These are phyloP conservation scores for Rhopilema esculentum DNA, from an alignment of 30 jellyfish, hydroid and myxozoan genomes.

Conservation along the genomic window DNA sequence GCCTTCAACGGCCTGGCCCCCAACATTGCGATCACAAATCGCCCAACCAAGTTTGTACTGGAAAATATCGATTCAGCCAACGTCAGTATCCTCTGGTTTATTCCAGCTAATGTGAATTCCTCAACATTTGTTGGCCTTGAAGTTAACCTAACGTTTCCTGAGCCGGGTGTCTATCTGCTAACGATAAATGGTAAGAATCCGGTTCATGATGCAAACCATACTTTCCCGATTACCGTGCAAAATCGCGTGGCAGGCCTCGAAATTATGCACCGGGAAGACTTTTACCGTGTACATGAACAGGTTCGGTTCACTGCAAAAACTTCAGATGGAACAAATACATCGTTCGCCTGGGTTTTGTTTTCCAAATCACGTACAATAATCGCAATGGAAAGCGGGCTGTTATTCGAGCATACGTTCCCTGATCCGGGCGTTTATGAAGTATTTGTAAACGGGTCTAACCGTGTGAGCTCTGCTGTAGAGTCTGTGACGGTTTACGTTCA, in stretches of 20 bases:
- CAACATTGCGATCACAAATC: conserved; percentile 19
- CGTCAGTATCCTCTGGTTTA: conserved; percentile 11
- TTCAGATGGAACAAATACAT: conserved; percentile 43
- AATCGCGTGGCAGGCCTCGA: conserved; percentile 1
- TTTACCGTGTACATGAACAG: background rate
- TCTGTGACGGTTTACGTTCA: conserved; percentile 23
- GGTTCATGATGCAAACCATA: conserved; percentile 1
- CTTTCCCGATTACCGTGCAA: conserved; percentile 30
- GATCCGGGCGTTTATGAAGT: conserved; percentile 34
- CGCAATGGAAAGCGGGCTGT: background rate
- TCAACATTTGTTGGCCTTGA: background rate
- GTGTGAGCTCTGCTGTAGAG: conserved; percentile 7
- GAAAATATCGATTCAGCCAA: background rate
- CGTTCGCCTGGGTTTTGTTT: conserved; percentile 35
- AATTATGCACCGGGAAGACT: background rate
- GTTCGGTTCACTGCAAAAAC: conserved; percentile 8
- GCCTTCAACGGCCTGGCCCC: conserved; percentile 20
- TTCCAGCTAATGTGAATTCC: conserved; percentile 17
- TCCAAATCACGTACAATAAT: background rate
- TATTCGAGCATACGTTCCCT: background rate
- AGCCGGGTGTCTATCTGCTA: conserved; percentile 39
- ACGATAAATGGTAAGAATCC: conserved; percentile 8
- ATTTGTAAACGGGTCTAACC: conserved; percentile 50
- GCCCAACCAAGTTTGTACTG: conserved; percentile 5
- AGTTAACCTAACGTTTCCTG: conserved; percentile 5